Percentiles rank a stretch among this genome's conserved stretches.
These are phyloP conservation scores for Nasonia vitripennis DNA, from an alignment of 1,140 invertebrate species.

Conservation along the genomic window DNA sequence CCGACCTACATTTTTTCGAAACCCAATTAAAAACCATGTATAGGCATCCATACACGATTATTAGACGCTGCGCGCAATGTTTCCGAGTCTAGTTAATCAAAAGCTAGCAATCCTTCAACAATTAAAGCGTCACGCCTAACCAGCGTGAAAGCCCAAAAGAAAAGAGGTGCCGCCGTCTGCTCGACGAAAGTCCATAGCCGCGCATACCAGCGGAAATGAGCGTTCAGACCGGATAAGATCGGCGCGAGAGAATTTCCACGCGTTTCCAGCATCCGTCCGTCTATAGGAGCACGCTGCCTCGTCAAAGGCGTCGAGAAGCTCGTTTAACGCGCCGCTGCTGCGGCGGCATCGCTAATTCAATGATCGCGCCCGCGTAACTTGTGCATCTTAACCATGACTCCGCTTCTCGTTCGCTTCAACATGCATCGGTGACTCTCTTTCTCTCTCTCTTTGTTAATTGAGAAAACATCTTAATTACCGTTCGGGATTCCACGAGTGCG, in stretches of 20 bases:
- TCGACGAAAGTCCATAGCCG: no score
- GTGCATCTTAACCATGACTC: slow-evolving; percentile 34
- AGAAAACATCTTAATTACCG: slow-evolving; percentile 62
- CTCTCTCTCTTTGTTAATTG: slow-evolving; percentile 57
- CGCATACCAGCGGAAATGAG: background rate
- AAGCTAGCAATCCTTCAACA: no score
- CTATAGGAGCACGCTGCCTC: background rate
- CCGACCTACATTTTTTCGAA: no score
- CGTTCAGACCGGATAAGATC: slow-evolving; percentile 12
- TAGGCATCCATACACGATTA: no score
- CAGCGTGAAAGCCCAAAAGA: background rate
- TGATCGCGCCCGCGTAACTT: slow-evolving; percentile 52
- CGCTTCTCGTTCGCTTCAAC: background rate
- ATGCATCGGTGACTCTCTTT: background rate
- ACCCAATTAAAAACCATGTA: no score
- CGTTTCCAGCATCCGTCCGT: background rate
- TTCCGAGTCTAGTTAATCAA: no score
- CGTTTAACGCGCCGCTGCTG: slow-evolving; percentile 14
- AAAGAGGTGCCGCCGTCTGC: background rate
- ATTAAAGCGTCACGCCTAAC: background rate
- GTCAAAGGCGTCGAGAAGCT: background rate
- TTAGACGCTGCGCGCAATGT: no score
- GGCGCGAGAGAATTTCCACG: slow-evolving; percentile 2
- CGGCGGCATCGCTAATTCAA: slow-evolving; percentile 60
- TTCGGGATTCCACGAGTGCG: slow-evolving; percentile 59